Percentiles rank a stretch among this genome's conserved stretches.
Evolutionary conservation across 2,888 invertebrate species (phyloP).

Genomic region (Rhopalosiphum nymphaeae): DNA sequence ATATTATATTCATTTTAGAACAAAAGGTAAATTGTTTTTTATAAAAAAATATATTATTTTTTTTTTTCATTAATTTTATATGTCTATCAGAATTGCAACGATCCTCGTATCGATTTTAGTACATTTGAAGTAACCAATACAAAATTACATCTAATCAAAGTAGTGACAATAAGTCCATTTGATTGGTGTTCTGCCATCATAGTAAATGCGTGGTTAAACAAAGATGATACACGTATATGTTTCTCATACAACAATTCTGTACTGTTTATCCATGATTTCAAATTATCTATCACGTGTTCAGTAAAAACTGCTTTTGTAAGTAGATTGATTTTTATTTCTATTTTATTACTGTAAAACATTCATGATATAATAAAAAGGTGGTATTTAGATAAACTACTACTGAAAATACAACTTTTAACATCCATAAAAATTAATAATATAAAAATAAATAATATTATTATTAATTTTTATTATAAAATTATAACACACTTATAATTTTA

Average conservation of each 20-base stretch:
- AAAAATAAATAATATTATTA: background rate
- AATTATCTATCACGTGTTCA: slow-evolving; percentile 80
- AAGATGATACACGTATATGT: slow-evolving; percentile 60
- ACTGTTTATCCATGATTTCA: slow-evolving; percentile 83
- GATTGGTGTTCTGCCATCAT: slow-evolving; percentile 59
- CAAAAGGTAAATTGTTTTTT: slow-evolving; percentile 74
- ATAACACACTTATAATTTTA: background rate
- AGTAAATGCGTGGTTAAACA: slow-evolving; percentile 58
- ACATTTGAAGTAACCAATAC: slow-evolving; percentile 58
- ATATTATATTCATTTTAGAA: slow-evolving; percentile 83
- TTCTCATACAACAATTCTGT: slow-evolving; percentile 73
- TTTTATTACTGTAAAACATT: background rate
- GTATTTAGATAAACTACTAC: background rate
- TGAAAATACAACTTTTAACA: background rate
- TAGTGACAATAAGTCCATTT: slow-evolving; percentile 54
- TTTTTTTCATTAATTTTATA: background rate
- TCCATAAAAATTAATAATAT: background rate
- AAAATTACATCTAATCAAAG: slow-evolving; percentile 50
- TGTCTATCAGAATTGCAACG: slow-evolving; percentile 44
- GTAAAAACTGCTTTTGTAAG: slow-evolving; percentile 86
- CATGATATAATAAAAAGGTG: background rate
- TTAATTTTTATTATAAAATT: no score
- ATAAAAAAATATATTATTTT: background rate
- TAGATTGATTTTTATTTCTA: slow-evolving; percentile 66
- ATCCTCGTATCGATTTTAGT: slow-evolving; percentile 53